Conservation (phyloP, 2,113 vertebrate species). For the Antennarius striatus region DNA sequence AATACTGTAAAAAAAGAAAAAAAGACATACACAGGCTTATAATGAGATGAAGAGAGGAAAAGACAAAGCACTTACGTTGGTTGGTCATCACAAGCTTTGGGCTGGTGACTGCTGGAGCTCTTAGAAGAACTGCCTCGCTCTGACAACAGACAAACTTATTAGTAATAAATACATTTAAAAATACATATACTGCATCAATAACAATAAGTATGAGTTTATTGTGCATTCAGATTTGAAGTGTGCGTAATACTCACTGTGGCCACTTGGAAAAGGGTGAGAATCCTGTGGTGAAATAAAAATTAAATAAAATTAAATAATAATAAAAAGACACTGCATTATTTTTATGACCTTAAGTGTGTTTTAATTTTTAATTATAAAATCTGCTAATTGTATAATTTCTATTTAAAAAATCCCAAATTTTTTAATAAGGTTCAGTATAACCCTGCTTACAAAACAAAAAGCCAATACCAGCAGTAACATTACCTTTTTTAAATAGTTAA, state of each 20-base stretch:
- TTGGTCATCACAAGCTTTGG: constrained; percentile 86
- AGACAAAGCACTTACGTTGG: constrained; percentile 68
- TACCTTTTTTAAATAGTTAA: too few relatives aligned
- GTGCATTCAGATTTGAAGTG: not conserved
- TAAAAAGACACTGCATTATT: not conserved
- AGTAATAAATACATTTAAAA: not conserved
- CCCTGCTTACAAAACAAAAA: too few relatives aligned
- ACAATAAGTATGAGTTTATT: not conserved
- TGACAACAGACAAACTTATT: constrained; percentile 56
- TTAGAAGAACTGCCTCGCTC: constrained; percentile 92
- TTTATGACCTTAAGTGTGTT: too few relatives aligned
- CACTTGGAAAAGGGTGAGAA: constrained; percentile 87
- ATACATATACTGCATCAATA: not conserved
- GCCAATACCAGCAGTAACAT: too few relatives aligned
- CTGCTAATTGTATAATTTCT: too few relatives aligned
- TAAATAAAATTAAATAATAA: not conserved
- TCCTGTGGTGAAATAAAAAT: constrained; percentile 75
- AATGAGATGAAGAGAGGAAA: not conserved
- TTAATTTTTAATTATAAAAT: too few relatives aligned
- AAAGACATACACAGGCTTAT: not conserved
- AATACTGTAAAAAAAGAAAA: not conserved
- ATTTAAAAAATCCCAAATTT: too few relatives aligned
- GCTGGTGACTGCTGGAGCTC: constrained; percentile 88
- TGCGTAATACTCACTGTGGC: constrained; percentile 87
- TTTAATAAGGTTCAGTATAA: too few relatives aligned